Evolutionary conservation across 2,113 vertebrate species (phyloP).

Genomic region (Pelecanoides urinatrix): DNA sequence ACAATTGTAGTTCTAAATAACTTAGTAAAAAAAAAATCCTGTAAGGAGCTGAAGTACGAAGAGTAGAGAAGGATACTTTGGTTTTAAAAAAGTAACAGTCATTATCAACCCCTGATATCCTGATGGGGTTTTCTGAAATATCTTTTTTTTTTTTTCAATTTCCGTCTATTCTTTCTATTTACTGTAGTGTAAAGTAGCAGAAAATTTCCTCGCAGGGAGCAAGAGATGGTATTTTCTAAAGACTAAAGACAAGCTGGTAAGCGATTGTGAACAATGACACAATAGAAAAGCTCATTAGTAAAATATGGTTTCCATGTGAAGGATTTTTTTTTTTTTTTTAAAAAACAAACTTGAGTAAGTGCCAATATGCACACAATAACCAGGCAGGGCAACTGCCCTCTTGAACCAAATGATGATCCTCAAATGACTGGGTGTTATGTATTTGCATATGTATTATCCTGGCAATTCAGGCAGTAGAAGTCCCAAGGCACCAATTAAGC

Average conservation of each 20-base stretch:
- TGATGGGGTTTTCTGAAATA: not conserved
- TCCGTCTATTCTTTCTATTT: not conserved
- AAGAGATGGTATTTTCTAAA: not conserved
- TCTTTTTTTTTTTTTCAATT: no score
- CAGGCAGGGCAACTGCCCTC: not conserved
- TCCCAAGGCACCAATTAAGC: not conserved
- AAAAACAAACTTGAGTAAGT: not conserved
- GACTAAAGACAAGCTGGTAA: not conserved
- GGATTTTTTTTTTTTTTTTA: not conserved
- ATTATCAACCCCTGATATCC: not conserved
- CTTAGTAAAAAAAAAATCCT: not conserved
- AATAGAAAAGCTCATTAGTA: not conserved
- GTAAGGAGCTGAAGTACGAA: not conserved
- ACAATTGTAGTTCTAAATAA: not conserved
- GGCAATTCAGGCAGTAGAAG: not conserved
- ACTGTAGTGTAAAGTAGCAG: not conserved
- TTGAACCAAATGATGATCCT: not conserved
- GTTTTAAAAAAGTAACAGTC: not conserved
- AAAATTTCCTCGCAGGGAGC: not conserved
- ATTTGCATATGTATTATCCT: not conserved
- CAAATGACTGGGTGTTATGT: no score
- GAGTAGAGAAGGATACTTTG: not conserved
- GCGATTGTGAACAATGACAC: not conserved
- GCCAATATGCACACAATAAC: not conserved
- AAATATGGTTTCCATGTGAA: not conserved